A percentile compares a stretch with the other conserved stretches of the same genome.
Conservation (phyloP, 2,797 vertebrate genomes). For the Vultur gryphus region DNA sequence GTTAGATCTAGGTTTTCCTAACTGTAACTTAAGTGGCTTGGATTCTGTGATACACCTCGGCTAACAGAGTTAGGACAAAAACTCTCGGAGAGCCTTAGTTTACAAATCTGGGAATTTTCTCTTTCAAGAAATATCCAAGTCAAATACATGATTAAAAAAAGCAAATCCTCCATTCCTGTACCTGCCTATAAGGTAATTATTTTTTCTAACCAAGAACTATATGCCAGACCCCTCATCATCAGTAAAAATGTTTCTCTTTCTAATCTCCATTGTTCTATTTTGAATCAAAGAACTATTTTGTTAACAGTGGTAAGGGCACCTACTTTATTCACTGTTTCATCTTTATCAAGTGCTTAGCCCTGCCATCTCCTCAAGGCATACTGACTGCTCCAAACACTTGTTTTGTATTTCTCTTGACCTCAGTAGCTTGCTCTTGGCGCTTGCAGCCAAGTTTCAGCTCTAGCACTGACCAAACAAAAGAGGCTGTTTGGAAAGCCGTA, state of each 20-base stretch:
- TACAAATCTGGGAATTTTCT: background rate
- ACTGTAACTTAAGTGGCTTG: background rate
- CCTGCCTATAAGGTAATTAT: background rate
- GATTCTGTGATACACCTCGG: background rate
- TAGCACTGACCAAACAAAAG: background rate
- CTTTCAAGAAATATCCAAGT: background rate
- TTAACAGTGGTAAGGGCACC: background rate
- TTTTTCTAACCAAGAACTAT: background rate
- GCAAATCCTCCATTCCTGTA: background rate
- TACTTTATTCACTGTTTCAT: background rate
- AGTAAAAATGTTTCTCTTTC: background rate
- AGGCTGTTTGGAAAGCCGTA: background rate
- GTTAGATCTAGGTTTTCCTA: background rate
- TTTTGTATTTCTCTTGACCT: background rate
- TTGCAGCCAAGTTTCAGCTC: background rate
- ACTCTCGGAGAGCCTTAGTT: background rate
- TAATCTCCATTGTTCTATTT: background rate
- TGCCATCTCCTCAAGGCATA: background rate
- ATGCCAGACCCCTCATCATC: background rate
- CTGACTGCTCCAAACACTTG: background rate
- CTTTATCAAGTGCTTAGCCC: background rate
- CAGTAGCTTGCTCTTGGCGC: rapidly evolving
- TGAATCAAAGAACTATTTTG: background rate
- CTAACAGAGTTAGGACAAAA: background rate
- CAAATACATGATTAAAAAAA: background rate